phyloP scores from a whole-genome alignment of 2,113 vertebrate species.

The Hippocampus guttulatus region DNA sequence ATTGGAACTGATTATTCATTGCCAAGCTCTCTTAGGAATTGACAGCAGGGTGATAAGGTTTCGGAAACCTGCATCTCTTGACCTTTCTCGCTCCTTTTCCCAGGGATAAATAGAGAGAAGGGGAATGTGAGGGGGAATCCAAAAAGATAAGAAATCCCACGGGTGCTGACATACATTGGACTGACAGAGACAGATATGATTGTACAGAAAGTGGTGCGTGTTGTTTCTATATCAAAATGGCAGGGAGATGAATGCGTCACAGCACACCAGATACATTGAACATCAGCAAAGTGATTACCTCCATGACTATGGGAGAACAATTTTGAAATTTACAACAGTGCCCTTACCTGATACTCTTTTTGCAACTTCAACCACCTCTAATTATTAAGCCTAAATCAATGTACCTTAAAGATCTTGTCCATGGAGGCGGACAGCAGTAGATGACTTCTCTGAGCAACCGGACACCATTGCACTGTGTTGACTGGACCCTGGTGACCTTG shows the following conservation, averaged over 20 bases:
- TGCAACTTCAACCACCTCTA: not conserved
- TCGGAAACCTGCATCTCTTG: slow-evolving; percentile 47
- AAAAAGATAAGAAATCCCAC: slow-evolving; percentile 19
- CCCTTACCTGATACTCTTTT: not conserved
- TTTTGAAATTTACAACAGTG: not conserved
- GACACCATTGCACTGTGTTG: slow-evolving; percentile 87
- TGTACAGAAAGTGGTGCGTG: slow-evolving; percentile 32
- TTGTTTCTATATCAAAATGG: slow-evolving; percentile 31
- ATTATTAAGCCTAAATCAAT: not conserved
- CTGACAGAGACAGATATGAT: slow-evolving; percentile 54
- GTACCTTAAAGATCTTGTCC: slow-evolving; percentile 91
- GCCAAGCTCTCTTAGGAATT: slow-evolving; percentile 30
- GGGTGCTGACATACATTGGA: slow-evolving; percentile 59
- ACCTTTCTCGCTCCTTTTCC: slow-evolving; percentile 55
- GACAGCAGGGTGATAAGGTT: slow-evolving; percentile 30
- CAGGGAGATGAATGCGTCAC: slow-evolving; percentile 18
- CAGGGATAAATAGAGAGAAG: slow-evolving; percentile 28
- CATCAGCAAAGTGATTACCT: slow-evolving; percentile 32
- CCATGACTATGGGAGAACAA: too few species aligned
- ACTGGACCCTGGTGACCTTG: slow-evolving; percentile 80
- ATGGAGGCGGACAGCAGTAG: slow-evolving; percentile 90
- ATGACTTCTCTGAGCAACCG: slow-evolving; percentile 79
- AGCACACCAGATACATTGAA: slow-evolving; percentile 29
- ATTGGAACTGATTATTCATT: slow-evolving; percentile 61
- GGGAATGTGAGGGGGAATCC: not conserved